Evolutionary conservation across 2,113 vertebrate genomes (phyloP).

Genomic region (Eptesicus fuscus): DNA sequence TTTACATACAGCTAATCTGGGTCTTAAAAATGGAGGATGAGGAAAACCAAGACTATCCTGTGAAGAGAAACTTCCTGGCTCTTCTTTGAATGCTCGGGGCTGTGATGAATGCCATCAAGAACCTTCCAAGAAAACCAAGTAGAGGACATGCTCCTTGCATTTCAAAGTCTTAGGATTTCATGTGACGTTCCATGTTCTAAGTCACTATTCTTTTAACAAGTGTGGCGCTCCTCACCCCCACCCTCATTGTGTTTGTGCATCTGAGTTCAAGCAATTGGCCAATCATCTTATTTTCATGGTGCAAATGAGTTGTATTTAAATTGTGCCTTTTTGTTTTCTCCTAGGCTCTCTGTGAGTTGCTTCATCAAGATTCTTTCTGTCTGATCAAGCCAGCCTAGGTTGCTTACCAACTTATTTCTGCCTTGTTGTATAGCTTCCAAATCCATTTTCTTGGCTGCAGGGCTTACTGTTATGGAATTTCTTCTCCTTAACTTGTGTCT

Average conservation of each 20-base stretch:
- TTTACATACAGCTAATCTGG: not conserved
- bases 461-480: not conserved
- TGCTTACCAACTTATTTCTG: slow-evolving; percentile 28
- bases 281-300: not conserved
- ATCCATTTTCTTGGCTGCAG: not conserved
- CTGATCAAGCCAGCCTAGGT: not conserved
- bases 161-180: not conserved
- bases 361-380: not conserved
- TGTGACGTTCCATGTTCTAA: not conserved
- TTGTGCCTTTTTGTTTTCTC: not conserved
- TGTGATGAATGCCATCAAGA: not conserved
- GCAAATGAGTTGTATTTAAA: not conserved
- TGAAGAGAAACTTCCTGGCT: not conserved
- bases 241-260: not conserved
- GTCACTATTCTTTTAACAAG: not conserved
- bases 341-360: slow-evolving; percentile 19
- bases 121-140: not conserved
- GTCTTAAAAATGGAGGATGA: not conserved
- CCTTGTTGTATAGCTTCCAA: not conserved
- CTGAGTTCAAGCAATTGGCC: not conserved
- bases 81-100: not conserved
- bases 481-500: not conserved
- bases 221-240: not conserved
- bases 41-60: not conserved
- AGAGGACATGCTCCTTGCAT: not conserved